phyloP scores from a whole-genome alignment of 2,113 vertebrate species.

The Cacatua alba region DNA sequence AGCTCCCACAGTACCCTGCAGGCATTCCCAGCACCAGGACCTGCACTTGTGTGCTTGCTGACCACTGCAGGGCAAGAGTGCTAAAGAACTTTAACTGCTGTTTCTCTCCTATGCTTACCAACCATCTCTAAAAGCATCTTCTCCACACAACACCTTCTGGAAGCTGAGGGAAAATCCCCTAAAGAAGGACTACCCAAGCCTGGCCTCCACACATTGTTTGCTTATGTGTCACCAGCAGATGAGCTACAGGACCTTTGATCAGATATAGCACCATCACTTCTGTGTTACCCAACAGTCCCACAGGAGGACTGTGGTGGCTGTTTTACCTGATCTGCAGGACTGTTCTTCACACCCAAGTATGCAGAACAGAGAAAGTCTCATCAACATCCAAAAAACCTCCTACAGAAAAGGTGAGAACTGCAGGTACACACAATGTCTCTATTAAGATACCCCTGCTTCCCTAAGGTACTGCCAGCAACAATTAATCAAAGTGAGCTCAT shows the following conservation, averaged over 20 bases:
- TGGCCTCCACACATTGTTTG: accelerated
- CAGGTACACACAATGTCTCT: neutral
- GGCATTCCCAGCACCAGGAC: neutral
- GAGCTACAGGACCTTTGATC: neutral
- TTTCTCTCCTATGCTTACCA: neutral
- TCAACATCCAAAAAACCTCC: neutral
- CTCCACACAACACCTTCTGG: neutral
- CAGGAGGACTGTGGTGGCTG: neutral
- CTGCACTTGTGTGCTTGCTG: neutral
- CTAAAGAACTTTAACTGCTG: neutral
- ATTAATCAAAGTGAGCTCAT: neutral
- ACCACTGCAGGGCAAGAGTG: accelerated
- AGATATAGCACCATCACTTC: neutral
- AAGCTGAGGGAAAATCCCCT: neutral
- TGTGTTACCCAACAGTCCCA: neutral
- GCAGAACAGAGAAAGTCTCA: neutral
- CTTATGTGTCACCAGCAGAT: neutral
- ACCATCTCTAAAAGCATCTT: neutral
- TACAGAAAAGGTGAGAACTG: neutral
- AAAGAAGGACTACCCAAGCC: neutral
- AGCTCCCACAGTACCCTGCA: neutral
- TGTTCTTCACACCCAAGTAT: neutral
- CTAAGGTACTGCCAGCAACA: neutral
- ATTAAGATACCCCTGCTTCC: neutral
- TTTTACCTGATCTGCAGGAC: neutral